Evolutionary conservation across 2,888 invertebrate species (phyloP), one percentile per base, ranked within the genome.

Genomic region (Eupithecia tripunctaria): DNA sequence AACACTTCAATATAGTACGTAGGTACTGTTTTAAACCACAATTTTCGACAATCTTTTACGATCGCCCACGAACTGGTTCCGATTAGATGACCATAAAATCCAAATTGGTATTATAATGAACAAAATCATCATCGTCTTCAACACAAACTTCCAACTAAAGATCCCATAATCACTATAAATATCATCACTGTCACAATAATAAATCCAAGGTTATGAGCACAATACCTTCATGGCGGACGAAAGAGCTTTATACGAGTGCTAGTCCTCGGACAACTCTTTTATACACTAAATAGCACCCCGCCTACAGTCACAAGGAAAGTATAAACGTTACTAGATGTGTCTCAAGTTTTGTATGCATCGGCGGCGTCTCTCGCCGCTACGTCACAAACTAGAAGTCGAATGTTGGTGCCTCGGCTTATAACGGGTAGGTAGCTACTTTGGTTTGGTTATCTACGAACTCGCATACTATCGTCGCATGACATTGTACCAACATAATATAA

Each of bases 151-250:
- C 10, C 10, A 51, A 51, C 10, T 18, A 0, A 6, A 43, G 18
- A 47, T n/a, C n/a, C 47, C 38, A 71, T 59, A 43, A 70, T 36
- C 71, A 78, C 73, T 70, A n/a, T n/a, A 36, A 32, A 72, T 70
- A 51, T 56, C 56, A 12, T 56, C 78, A 77, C 78, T 62, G 62
- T 65, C 72, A 76, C 75, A 62, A 21, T 70, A 73, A 72, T 72
- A 70, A 76, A 68, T 72, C 76, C 76, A 80, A 78, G 77, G 80
- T 77, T 76, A 70, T 36, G 72, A 73, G 70, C 73, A 65, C 70
- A 84, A 83, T 92, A 93, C 93, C 93, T 93, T 93, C 93, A 93
- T 93, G 79, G 86, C 81, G 84, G 86, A 85, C 89, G 82, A 81
- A 81, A 82, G 85, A 83, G 82, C 84, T 88, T 85, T 85, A 87